Evolutionary conservation across 2,113 vertebrate species (phyloP), one percentile per base, ranked within the genome.

Genomic region (Albula glossodonta): DNA sequence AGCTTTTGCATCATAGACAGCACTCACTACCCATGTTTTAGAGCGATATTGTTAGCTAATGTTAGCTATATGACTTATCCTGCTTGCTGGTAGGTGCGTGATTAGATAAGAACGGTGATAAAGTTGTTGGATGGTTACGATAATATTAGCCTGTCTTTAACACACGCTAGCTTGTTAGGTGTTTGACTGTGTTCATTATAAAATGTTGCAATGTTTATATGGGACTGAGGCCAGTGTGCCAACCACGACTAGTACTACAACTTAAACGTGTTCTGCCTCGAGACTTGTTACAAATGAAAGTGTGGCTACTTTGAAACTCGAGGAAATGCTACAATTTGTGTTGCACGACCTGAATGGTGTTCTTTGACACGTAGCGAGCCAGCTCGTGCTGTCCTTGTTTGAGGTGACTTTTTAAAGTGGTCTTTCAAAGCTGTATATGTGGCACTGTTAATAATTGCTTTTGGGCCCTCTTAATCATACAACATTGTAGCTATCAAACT

Each of bases 1-100:
- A 74, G 70, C 22, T 25, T 70, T 70, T 70, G 63, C 70, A 74
- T 31, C n/a, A 74, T 74, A 74, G 70, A 22, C 31, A 31, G n/a
- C 70, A 41, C 31, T 41, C 31, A 41, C 31, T 41, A 41, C 31
- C 31, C 31, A 41, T 41, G 31, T 74, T 25, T 1, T 31, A 25
- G 22, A n/a, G 17, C 31, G 84, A 78, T 66, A 0, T 60, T 74
- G 80, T 56, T 82, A 53, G 74, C 84, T 88, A 51, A 56, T 3
- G 41, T 41, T 51, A 41, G 85, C 60, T 63, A 51, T 57, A 25
- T 41, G 57, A 82, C n/a, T 52, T 82, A 19, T 22, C 60, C 17
- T 22, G 60, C 31, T 41, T 41, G 31, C 31, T 41, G 31, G 31
- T 41, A 41, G 31, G 31, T 41, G 31, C 31, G 0, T 41, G 31